These are phyloP conservation scores for Selenia dentaria DNA, from an alignment of 2,888 invertebrate genomes.

Conservation along the genomic window DNA sequence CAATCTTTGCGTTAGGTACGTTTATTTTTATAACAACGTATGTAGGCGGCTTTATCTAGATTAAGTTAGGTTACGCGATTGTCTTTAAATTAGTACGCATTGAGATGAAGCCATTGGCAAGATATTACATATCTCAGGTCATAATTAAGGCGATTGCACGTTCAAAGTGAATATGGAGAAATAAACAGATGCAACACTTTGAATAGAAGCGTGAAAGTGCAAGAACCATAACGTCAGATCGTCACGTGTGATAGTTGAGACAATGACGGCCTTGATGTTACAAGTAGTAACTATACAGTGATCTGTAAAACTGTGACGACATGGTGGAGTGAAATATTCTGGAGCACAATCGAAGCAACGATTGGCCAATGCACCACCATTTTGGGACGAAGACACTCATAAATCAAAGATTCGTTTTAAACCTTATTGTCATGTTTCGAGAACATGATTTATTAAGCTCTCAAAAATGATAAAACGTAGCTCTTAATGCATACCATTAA, in stretches of 20 bases:
- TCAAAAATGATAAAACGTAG: constrained; percentile 33
- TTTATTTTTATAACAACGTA: constrained; percentile 26
- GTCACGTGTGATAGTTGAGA: constrained; percentile 62
- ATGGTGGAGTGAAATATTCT: constrained; percentile 48
- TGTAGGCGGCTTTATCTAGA: constrained; percentile 12
- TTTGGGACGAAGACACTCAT: constrained; percentile 50
- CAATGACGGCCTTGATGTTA: constrained; percentile 65
- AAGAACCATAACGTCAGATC: constrained; percentile 38
- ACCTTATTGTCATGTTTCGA: constrained; percentile 49
- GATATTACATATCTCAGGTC: constrained; percentile 1
- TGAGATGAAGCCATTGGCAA: constrained; percentile 18
- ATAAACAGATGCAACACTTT: constrained; percentile 26
- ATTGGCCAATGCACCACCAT: constrained; percentile 47
- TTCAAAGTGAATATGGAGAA: constrained; percentile 10
- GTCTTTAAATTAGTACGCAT: constrained; percentile 13
- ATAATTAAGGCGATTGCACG: constrained; percentile 11
- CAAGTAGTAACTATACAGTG: too few relatives aligned
- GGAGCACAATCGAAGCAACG: constrained; percentile 45
- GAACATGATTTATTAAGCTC: constrained; percentile 42
- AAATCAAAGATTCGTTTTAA: constrained; percentile 55
- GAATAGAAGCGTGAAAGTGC: constrained; percentile 41
- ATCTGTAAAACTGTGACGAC: constrained; percentile 51
- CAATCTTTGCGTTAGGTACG: constrained; percentile 60
- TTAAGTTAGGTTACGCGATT: constrained; percentile 8
- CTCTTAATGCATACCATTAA: constrained; percentile 26